phyloP scores from a whole-genome alignment of 2,888 invertebrate genomes.

The Trichacis sp. region DNA sequence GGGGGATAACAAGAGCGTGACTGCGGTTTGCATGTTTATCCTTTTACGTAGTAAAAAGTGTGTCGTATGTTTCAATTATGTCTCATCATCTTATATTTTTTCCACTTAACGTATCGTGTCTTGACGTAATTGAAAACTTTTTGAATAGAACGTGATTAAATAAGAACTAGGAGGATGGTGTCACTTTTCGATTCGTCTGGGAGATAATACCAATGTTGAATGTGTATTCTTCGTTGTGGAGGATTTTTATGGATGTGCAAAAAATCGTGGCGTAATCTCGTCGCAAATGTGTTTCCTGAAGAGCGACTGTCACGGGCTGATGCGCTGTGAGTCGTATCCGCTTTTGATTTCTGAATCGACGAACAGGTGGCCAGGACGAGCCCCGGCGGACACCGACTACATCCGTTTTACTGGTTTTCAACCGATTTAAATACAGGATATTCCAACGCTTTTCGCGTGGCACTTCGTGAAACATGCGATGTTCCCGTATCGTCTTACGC shows the following conservation, averaged over 20 bases:
- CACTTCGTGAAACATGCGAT: slow-evolving; percentile 28
- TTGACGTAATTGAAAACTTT: too few relatives aligned
- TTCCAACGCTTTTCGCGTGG: slow-evolving; percentile 37
- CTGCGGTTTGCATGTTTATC: slow-evolving; percentile 29
- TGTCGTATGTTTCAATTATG: neutral
- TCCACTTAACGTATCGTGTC: too few relatives aligned
- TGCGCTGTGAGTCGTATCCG: slow-evolving; percentile 62
- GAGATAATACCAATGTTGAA: too few relatives aligned
- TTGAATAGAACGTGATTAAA: too few relatives aligned
- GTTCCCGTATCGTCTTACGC: slow-evolving; percentile 14
- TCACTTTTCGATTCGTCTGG: too few relatives aligned
- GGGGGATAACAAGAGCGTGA: slow-evolving; percentile 49
- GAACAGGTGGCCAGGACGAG: slow-evolving; percentile 50
- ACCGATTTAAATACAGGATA: slow-evolving; percentile 55
- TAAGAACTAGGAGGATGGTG: too few relatives aligned
- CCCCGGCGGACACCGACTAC: slow-evolving; percentile 49
- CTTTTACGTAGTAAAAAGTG: neutral
- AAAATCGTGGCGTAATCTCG: slow-evolving; percentile 31
- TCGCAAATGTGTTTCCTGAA: slow-evolving; percentile 33
- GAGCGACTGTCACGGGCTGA: slow-evolving; percentile 51
- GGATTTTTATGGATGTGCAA: too few relatives aligned
- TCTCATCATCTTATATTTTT: neutral
- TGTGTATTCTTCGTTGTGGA: too few relatives aligned
- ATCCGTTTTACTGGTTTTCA: slow-evolving; percentile 56
- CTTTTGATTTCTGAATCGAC: slow-evolving; percentile 63